Evolutionary conservation across 2,797 vertebrate species (phyloP).

Genomic region (Mionectes olivaceus): DNA sequence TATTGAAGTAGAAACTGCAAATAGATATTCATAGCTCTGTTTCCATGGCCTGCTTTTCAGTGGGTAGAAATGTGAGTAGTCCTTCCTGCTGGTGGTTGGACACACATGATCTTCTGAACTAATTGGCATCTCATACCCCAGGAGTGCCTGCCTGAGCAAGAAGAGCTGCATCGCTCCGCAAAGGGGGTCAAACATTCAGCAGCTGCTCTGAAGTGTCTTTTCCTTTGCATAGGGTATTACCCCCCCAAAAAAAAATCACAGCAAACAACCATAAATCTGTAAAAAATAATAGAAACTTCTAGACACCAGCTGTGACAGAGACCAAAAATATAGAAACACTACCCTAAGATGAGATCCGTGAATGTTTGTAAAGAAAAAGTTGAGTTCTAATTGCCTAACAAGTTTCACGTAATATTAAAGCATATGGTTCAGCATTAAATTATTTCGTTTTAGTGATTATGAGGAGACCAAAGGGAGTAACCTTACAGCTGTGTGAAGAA

Average conservation of each 20-base stretch:
- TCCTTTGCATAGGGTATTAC: accelerated
- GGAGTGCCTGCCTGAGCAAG: background rate
- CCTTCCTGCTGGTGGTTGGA: background rate
- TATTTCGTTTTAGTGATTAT: slow-evolving; percentile 10
- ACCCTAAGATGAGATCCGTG: background rate
- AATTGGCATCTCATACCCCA: background rate
- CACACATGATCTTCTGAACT: background rate
- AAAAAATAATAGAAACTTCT: background rate
- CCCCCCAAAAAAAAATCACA: background rate
- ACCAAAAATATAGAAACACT: background rate
- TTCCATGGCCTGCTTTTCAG: background rate
- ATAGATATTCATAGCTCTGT: slow-evolving; percentile 1
- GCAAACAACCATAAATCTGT: background rate
- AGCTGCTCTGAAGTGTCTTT: background rate
- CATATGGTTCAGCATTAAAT: slow-evolving; percentile 28
- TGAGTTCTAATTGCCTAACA: background rate
- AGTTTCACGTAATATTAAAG: slow-evolving; percentile 37
- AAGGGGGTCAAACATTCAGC: background rate
- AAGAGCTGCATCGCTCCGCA: background rate
- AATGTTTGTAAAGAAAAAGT: background rate
- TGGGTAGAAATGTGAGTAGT: background rate
- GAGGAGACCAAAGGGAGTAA: slow-evolving; percentile 46
- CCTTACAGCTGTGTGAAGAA: slow-evolving; percentile 28
- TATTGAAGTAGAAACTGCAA: background rate
- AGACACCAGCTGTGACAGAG: background rate